Evolutionary conservation across 2,888 invertebrate genomes (phyloP).

Genomic region (Pilophorus perplexus): DNA sequence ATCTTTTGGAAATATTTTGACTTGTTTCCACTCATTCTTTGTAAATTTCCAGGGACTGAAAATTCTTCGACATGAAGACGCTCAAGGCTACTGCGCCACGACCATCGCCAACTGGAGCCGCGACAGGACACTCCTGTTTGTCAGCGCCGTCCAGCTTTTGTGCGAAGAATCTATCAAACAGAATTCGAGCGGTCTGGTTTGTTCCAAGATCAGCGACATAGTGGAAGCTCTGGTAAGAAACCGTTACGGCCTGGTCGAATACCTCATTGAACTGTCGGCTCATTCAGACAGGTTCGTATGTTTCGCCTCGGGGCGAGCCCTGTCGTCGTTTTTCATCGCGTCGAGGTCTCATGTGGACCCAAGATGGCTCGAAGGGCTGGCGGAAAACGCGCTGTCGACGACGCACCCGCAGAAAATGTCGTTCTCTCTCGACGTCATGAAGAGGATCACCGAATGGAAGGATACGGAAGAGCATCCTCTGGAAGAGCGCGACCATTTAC

Average conservation of each 20-base stretch:
- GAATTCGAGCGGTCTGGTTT: slow-evolving; percentile 76
- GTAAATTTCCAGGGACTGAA: slow-evolving; percentile 59
- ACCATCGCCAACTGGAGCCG: slow-evolving; percentile 62
- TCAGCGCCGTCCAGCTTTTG: slow-evolving; percentile 78
- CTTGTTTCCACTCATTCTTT: too few species aligned
- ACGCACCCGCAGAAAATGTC: slow-evolving; percentile 66
- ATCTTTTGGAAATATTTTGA: too few species aligned
- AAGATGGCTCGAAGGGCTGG: slow-evolving; percentile 67
- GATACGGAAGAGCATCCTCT: slow-evolving; percentile 76
- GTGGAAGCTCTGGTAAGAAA: slow-evolving; percentile 77
- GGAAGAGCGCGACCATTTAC: slow-evolving; percentile 63
- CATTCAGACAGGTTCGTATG: slow-evolving; percentile 72
- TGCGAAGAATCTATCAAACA: slow-evolving; percentile 83
- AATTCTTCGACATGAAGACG: slow-evolving; percentile 48
- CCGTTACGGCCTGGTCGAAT: slow-evolving; percentile 79
- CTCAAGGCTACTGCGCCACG: slow-evolving; percentile 56
- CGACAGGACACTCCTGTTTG: slow-evolving; percentile 70
- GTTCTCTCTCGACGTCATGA: slow-evolving; percentile 80
- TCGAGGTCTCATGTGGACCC: slow-evolving; percentile 78
- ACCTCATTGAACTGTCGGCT: slow-evolving; percentile 75
- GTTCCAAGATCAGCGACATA: slow-evolving; percentile 73
- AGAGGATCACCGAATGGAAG: slow-evolving; percentile 85
- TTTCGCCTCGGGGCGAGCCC: slow-evolving; percentile 73
- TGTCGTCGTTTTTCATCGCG: slow-evolving; percentile 79
- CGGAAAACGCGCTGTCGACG: slow-evolving; percentile 64